These are phyloP conservation scores for Eriosoma lanigerum DNA, from an alignment of 1,140 invertebrate genomes.

Conservation along the genomic window DNA sequence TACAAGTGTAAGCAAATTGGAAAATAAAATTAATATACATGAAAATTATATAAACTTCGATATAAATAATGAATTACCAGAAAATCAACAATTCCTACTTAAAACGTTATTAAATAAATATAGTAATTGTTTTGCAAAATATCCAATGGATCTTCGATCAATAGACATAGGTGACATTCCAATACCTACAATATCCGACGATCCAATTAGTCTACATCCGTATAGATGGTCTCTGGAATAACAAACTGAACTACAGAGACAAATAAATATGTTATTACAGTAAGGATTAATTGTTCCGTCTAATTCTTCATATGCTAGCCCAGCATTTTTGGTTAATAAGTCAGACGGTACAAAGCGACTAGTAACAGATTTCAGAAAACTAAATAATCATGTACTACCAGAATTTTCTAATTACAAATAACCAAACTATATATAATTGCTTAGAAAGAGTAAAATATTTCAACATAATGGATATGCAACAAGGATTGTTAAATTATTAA, in stretches of 20 bases:
- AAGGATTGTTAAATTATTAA: background rate
- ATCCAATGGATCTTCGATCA: background rate
- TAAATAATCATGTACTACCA: background rate
- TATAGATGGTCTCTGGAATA: background rate
- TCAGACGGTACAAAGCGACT: background rate
- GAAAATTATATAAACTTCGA: background rate
- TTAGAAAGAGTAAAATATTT: too few species aligned
- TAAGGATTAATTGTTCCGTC: background rate
- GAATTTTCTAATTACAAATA: too few species aligned
- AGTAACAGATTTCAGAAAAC: background rate
- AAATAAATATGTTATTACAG: background rate
- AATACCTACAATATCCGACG: background rate
- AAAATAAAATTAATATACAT: background rate
- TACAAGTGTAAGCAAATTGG: background rate
- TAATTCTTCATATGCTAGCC: background rate
- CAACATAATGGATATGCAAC: too few species aligned
- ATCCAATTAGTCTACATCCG: background rate
- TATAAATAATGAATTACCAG: background rate
- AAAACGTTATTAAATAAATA: background rate
- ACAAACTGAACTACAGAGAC: background rate
- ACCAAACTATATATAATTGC: too few species aligned
- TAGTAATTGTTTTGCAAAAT: background rate
- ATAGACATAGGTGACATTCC: background rate
- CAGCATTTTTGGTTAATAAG: background rate
- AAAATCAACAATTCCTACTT: background rate